Conservation (phyloP, 1,140 invertebrate species). For the Drosophila subpulchrella region DNA sequence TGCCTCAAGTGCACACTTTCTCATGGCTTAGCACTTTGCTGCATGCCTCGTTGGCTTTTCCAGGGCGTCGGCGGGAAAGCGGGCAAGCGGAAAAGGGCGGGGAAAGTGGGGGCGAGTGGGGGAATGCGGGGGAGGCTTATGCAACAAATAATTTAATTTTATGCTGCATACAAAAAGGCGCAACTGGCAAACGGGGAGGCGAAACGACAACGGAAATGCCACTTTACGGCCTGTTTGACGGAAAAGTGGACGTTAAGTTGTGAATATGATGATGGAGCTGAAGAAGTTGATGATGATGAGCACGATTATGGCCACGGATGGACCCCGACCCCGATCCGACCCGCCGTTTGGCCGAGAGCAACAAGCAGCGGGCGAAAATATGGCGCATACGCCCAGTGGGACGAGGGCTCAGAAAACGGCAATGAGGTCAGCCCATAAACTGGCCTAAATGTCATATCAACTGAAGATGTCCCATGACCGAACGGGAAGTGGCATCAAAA, state of each 20-base stretch:
- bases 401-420: slow-evolving; percentile 42
- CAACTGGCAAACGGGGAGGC: slow-evolving; percentile 36
- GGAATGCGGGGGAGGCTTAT: slow-evolving; percentile 54
- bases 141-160: slow-evolving; percentile 83
- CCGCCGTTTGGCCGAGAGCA: slow-evolving; percentile 14
- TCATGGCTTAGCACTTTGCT: slow-evolving; percentile 80
- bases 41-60: slow-evolving; percentile 73
- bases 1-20: slow-evolving; percentile 79
- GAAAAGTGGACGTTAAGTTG: slow-evolving; percentile 80
- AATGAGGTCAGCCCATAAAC: slow-evolving; percentile 72
- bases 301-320: slow-evolving; percentile 37
- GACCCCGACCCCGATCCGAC: background rate
- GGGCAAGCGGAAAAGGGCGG: background rate
- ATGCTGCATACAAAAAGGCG: slow-evolving; percentile 76
- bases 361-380: slow-evolving; percentile 48
- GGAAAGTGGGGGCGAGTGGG: background rate
- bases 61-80: slow-evolving; percentile 20
- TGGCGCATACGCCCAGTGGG: slow-evolving; percentile 60
- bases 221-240: slow-evolving; percentile 82
- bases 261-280: slow-evolving; percentile 77
- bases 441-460: slow-evolving; percentile 72
- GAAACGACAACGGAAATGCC: slow-evolving; percentile 74
- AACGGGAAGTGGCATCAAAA: slow-evolving; percentile 35
- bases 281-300: slow-evolving; percentile 56
- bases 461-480: slow-evolving; percentile 29